phyloP scores from a whole-genome alignment of 2,888 invertebrate genomes.

The Cheilosia grossa region DNA sequence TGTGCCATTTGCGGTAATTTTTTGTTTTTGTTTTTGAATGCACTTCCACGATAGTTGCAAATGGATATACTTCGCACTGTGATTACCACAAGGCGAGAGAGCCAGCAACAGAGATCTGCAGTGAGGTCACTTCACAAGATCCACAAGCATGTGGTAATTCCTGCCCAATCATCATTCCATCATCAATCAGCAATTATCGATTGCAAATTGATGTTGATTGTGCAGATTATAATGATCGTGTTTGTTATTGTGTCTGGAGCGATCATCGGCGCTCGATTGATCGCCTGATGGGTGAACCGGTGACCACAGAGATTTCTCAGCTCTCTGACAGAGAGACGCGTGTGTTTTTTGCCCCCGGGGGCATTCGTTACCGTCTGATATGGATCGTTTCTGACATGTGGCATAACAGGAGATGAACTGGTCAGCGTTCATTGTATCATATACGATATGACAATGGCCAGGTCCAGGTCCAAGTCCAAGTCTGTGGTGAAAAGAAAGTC shows the following conservation, averaged over 20 bases:
- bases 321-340: slow-evolving; percentile 32
- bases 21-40: slow-evolving; percentile 15
- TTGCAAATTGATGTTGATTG: slow-evolving; percentile 71
- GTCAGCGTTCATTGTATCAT: neutral
- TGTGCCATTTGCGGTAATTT: slow-evolving; percentile 56
- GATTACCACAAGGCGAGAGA: slow-evolving; percentile 7
- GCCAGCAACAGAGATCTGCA: neutral
- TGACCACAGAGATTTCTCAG: slow-evolving; percentile 49
- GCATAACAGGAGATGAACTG: slow-evolving; percentile 28
- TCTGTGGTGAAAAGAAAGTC: slow-evolving; percentile 23
- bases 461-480: neutral
- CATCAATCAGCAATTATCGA: slow-evolving; percentile 69
- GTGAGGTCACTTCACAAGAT: slow-evolving; percentile 28
- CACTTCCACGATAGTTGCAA: slow-evolving; percentile 28
- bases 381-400: slow-evolving; percentile 49
- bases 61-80: slow-evolving; percentile 9
- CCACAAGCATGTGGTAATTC: slow-evolving; percentile 24
- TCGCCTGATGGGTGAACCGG: slow-evolving; percentile 41
- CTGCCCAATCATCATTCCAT: slow-evolving; percentile 67
- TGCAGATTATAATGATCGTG: slow-evolving; percentile 59
- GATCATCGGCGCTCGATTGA: slow-evolving; percentile 51
- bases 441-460: neutral
- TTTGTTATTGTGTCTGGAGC: slow-evolving; percentile 55
- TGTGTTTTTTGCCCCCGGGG: slow-evolving; percentile 47
- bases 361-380: slow-evolving; percentile 34